These are phyloP conservation scores for Disparrhopalites patrizii DNA, from an alignment of 2,888 invertebrate species.

Conservation along the genomic window DNA sequence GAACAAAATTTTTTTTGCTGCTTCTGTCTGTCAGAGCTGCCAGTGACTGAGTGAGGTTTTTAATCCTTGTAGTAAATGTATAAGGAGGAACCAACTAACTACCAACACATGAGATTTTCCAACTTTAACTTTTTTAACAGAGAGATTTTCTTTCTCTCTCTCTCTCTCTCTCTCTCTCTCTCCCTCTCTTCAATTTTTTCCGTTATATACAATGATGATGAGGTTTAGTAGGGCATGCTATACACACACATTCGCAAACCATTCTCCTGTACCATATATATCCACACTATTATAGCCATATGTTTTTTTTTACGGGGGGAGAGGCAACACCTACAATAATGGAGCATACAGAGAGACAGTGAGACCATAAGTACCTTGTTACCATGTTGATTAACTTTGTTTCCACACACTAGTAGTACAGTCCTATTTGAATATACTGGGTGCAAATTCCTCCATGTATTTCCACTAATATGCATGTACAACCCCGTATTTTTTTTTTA, in stretches of 20 bases:
- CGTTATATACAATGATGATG: slow-evolving; percentile 18
- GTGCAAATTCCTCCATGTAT: no score
- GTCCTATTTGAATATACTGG: no score
- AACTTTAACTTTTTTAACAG: slow-evolving; percentile 21
- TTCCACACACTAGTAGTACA: no score
- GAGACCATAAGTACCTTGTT: not conserved
- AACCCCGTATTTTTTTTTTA: no score
- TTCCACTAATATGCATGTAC: no score
- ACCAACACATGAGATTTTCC: not conserved
- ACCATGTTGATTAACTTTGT: no score
- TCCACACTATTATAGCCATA: no score
- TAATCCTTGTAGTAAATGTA: slow-evolving; percentile 23
- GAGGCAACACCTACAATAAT: not conserved
- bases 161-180: no score
- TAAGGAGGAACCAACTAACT: not conserved
- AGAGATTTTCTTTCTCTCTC: slow-evolving; percentile 13
- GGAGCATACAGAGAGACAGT: not conserved
- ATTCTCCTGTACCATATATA: not conserved
- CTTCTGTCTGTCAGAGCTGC: slow-evolving; percentile 12
- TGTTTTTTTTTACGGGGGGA: not conserved
- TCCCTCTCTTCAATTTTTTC: no score
- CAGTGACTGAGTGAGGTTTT: slow-evolving; percentile 27
- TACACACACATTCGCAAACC: not conserved
- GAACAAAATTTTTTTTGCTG: slow-evolving; percentile 1
- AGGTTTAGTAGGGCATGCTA: slow-evolving; percentile 24